Evolutionary conservation across 2,888 invertebrate species (phyloP).

Genomic region (Drosophila maculinotata): DNA sequence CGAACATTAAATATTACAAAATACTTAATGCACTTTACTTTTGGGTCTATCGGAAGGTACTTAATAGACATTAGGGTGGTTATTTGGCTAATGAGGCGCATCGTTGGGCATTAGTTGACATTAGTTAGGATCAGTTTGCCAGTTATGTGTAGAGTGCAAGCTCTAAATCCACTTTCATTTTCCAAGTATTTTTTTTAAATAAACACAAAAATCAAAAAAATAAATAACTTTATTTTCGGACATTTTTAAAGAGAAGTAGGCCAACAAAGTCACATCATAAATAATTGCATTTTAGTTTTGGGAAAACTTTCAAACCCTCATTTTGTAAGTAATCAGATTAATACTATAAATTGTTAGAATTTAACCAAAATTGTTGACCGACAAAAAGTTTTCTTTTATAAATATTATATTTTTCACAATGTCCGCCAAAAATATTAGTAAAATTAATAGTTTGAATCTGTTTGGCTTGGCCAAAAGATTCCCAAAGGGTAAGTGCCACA

Average conservation of each 20-base stretch:
- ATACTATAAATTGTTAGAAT: neutral
- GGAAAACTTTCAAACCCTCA: too few relatives aligned
- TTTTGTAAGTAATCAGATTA: neutral
- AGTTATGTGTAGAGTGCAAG: conserved; percentile 12
- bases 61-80: conserved; percentile 39
- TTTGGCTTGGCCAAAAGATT: conserved; percentile 3
- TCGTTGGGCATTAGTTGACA: conserved; percentile 27
- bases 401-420: conserved; percentile 1
- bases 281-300: neutral
- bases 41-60: conserved; percentile 24
- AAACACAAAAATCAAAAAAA: too few relatives aligned
- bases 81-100: conserved; percentile 42
- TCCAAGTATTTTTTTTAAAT: neutral
- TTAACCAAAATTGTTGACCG: neutral
- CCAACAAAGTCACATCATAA: neutral
- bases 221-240: neutral
- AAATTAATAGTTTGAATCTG: conserved; percentile 28
- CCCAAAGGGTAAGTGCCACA: conserved; percentile 9
- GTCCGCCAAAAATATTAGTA: conserved; percentile 23
- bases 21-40: conserved; percentile 46
- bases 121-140: conserved; percentile 19
- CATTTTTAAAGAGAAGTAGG: neutral
- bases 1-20: conserved; percentile 56
- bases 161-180: neutral
- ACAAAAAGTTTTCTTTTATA: too few relatives aligned